These are phyloP conservation scores for Melipona quadrifasciata DNA, from an alignment of 1,140 invertebrate genomes.

Conservation along the genomic window DNA sequence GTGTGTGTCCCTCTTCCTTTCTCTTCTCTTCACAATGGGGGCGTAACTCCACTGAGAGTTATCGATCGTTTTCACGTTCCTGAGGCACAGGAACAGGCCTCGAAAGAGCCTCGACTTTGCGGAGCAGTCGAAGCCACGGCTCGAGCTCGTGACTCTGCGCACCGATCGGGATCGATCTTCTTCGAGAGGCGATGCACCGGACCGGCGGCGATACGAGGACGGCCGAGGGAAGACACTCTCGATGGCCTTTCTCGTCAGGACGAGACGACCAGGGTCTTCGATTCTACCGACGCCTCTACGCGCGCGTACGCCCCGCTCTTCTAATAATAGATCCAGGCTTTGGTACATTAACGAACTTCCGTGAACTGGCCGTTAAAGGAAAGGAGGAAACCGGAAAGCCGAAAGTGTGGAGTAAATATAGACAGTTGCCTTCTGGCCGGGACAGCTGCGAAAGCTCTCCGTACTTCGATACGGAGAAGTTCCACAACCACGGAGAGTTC, in stretches of 20 bases:
- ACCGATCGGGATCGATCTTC: slow-evolving; percentile 48
- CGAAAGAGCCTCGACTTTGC: slow-evolving; percentile 15
- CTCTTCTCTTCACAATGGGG: slow-evolving; percentile 64
- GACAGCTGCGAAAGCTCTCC: slow-evolving; percentile 65
- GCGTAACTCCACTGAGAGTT: slow-evolving; percentile 67
- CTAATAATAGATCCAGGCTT: slow-evolving; percentile 63
- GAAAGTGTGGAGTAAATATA: slow-evolving; percentile 64
- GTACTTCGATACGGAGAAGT: slow-evolving; percentile 31
- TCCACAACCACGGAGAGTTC: background rate
- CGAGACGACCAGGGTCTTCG: too few species aligned
- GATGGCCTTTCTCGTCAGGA: background rate
- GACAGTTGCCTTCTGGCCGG: slow-evolving; percentile 53
- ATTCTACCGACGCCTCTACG: too few species aligned
- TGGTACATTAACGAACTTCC: slow-evolving; percentile 68
- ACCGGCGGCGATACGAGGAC: background rate
- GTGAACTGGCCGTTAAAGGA: slow-evolving; percentile 64
- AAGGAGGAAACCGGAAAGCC: slow-evolving; percentile 64
- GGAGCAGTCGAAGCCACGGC: slow-evolving; percentile 37
- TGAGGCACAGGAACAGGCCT: slow-evolving; percentile 49
- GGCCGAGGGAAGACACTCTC: background rate
- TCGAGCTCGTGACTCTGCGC: slow-evolving; percentile 60
- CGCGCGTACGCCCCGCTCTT: slow-evolving; percentile 1
- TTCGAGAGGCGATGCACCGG: slow-evolving; percentile 25
- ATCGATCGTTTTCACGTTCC: slow-evolving; percentile 71
- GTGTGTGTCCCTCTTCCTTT: slow-evolving; percentile 58